Evolutionary conservation across 2,797 vertebrate genomes (phyloP), one percentile per base, ranked within the genome.

Genomic region (Pagetopsis macropterus): DNA sequence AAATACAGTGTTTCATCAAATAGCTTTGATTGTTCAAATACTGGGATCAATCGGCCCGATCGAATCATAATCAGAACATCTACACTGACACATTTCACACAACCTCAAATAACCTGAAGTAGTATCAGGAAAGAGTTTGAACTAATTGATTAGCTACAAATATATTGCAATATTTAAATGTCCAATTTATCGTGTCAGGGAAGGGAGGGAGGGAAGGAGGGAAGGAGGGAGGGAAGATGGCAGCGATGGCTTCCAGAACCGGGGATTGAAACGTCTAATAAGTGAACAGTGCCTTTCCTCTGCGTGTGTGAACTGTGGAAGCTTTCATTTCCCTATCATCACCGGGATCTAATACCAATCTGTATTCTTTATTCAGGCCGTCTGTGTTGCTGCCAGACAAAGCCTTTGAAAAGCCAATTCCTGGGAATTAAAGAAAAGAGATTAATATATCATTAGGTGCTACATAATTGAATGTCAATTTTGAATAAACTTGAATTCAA

Each of bases 401-500:
- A 94, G 94, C 96, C 95, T 97, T 97, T 96, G 96, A 97, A 93
- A 97, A 96, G 96, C 94, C 96, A 96, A 96, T 96, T 96, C 95
- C 93, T 92, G 94, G 92, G 94, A 98, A 97, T 96, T 97, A 93
- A 97, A 97, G 95, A 96, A 95, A 95, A 96, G 96, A 98, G 96
- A 98, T 98, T 97, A 97, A 98, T 97, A 97, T 97, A 97, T 97
- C 96, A 97, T 98, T 97, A 98, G 96, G 96, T 96, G 95, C 93
- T 86, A 94, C 94, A 96, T 98, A 98, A 98, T 98, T 99, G 96
- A 98, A 98, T 91, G 97, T 97, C 95, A 98, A 95, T 97, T 98
- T 95, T 93, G 95, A 97, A 96, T 96, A 97, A 98, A 97, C 96
- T 96, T 96, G 94, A 97, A 98, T 98, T 98, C 96, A 97, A 97